A percentile compares a stretch with the other conserved stretches of the same genome.
Evolutionary conservation across 2,113 vertebrate genomes (phyloP).

Genomic region (Lepisosteus osseus): DNA sequence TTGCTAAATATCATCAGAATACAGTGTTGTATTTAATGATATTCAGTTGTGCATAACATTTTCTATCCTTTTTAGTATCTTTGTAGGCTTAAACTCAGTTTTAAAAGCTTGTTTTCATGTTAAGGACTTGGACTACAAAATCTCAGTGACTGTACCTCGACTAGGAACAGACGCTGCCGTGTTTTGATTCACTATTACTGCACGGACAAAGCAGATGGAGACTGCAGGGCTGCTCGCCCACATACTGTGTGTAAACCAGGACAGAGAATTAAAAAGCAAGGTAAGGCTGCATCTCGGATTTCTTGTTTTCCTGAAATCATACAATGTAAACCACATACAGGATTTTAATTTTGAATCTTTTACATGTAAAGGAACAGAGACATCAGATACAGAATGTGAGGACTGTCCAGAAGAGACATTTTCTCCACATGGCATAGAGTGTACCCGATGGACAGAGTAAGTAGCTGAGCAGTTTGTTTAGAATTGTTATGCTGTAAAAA

Average conservation of each 20-base stretch:
- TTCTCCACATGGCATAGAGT: constrained; percentile 32
- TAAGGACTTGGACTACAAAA: constrained; percentile 4
- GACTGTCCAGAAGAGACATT: constrained; percentile 24
- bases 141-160: not conserved
- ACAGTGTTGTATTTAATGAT: no score
- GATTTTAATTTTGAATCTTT: not conserved
- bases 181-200: constrained; percentile 14
- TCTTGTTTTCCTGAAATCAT: not conserved
- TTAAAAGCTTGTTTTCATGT: not conserved
- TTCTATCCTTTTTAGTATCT: no score
- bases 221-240: not conserved
- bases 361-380: constrained; percentile 12
- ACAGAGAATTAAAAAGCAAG: constrained; percentile 5
- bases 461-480: not conserved
- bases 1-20: no score
- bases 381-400: constrained; percentile 27
- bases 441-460: constrained; percentile 32
- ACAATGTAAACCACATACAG: not conserved
- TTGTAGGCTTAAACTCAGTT: not conserved
- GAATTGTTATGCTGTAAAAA: no score
- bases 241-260: not conserved
- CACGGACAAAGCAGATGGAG: not conserved
- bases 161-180: constrained; percentile 8
- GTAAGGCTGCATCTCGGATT: not conserved
- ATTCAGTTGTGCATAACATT: no score